phyloP scores from a whole-genome alignment of 2,113 vertebrate species.

The Carlito syrichta region DNA sequence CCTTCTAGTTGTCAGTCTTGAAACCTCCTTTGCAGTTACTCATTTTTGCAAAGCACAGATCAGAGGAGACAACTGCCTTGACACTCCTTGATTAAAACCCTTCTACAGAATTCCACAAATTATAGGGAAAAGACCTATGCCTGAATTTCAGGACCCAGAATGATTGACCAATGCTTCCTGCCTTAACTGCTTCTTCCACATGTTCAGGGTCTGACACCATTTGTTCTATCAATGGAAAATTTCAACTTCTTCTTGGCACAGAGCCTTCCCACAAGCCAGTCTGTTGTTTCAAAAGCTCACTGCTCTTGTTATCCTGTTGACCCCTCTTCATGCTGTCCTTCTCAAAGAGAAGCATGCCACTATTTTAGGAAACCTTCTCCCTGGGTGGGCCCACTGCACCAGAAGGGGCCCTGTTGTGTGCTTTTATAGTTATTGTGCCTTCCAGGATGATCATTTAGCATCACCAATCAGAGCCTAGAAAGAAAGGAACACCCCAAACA shows the following conservation, averaged over 20 bases:
- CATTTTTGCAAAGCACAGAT: background rate
- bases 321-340: background rate
- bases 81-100: background rate
- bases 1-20: fast-evolving
- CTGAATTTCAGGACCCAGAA: too few relatives aligned
- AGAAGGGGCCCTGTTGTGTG: fast-evolving
- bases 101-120: background rate
- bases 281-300: background rate
- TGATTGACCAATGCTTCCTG: fast-evolving
- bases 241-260: background rate
- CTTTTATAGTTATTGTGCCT: background rate
- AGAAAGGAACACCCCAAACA: background rate
- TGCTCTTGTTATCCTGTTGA: fast-evolving
- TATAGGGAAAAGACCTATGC: background rate
- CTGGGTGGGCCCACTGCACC: fast-evolving
- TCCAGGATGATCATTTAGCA: fast-evolving
- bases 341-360: background rate
- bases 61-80: background rate
- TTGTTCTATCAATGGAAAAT: background rate
- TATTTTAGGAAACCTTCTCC: fast-evolving
- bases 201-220: fast-evolving
- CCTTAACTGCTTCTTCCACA: fast-evolving
- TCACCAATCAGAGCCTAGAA: background rate
- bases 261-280: fast-evolving
- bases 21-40: fast-evolving